These are phyloP conservation scores for Podarcis muralis DNA, from an alignment of 2,113 vertebrate species.

Conservation along the genomic window DNA sequence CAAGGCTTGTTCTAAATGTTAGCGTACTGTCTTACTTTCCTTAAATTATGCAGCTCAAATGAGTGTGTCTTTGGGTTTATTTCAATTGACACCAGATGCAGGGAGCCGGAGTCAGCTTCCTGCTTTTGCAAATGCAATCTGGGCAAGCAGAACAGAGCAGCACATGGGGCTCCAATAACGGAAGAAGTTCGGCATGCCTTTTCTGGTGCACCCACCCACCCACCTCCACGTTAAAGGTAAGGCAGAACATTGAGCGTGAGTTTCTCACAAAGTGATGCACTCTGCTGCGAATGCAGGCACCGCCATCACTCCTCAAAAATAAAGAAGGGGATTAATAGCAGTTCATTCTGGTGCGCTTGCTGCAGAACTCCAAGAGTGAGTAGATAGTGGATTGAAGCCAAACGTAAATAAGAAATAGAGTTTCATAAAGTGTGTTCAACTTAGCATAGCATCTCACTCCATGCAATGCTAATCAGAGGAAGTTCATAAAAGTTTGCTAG, in stretches of 20 bases:
- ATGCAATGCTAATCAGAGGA: slow-evolving; percentile 24
- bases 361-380: neutral
- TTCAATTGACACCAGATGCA: slow-evolving; percentile 70
- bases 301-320: too few relatives aligned
- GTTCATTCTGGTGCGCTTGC: neutral
- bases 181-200: neutral
- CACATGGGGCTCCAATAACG: neutral
- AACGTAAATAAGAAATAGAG: slow-evolving; percentile 11
- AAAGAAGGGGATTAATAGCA: neutral
- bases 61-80: slow-evolving; percentile 70
- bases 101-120: slow-evolving; percentile 60
- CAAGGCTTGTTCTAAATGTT: slow-evolving; percentile 67
- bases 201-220: neutral
- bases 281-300: neutral
- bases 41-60: slow-evolving; percentile 75
- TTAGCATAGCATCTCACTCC: neutral
- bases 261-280: neutral
- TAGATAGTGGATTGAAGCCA: neutral
- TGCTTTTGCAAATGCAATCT: slow-evolving; percentile 52
- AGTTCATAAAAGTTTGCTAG: slow-evolving; percentile 16
- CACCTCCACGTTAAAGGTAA: too few relatives aligned
- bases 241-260: accelerated
- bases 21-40: slow-evolving; percentile 65
- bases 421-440: neutral
- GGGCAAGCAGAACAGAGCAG: slow-evolving; percentile 45